A percentile compares a stretch with the other conserved stretches of the same genome.
These are phyloP conservation scores for Sturnira hondurensis DNA, from an alignment of 2,113 vertebrate species.

Conservation along the genomic window DNA sequence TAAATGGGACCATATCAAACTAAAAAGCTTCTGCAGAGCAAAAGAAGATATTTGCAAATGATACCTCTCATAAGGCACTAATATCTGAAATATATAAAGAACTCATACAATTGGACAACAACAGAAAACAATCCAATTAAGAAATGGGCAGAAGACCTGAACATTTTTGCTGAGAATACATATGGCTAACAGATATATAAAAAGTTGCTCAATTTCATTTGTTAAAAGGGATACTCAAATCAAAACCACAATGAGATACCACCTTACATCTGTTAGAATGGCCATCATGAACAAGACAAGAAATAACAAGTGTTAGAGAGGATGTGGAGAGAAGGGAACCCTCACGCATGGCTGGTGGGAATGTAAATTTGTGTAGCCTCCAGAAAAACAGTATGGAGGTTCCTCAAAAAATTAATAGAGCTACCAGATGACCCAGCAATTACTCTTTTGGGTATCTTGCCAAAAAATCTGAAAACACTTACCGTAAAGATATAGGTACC, in stretches of 20 bases:
- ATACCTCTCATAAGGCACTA: neutral
- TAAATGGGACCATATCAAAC: neutral
- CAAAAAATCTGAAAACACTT: neutral
- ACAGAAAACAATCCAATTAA: neutral
- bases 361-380: neutral
- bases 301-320: too few species aligned
- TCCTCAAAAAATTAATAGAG: neutral
- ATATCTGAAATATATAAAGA: neutral
- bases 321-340: neutral
- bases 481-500: neutral
- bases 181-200: neutral
- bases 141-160: neutral
- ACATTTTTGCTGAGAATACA: neutral
- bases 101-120: neutral
- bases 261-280: neutral
- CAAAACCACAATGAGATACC: neutral
- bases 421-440: neutral
- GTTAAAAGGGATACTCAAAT: neutral
- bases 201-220: neutral
- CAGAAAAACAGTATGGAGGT: neutral
- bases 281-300: neutral
- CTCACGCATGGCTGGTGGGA: neutral
- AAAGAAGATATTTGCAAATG: neutral
- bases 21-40: neutral
- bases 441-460: neutral